Base-by-base conservation (phyloP, 2,113 vertebrate species). In the Cavia aperea region DNA sequence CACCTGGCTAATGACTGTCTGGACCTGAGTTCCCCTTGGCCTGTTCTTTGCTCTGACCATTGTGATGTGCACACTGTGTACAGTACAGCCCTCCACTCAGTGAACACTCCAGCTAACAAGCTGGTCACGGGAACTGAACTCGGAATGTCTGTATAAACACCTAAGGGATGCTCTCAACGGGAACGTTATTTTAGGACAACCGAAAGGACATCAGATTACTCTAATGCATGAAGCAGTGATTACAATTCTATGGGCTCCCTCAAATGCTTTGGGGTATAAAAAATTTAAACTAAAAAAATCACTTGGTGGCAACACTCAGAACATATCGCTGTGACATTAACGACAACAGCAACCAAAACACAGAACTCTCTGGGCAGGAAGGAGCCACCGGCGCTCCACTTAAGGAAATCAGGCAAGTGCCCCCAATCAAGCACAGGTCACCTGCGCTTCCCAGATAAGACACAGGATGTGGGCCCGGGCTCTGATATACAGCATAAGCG, bases 371-470 rank as follows among this genome's bases (percentile, higher is more conserved):
- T 36, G 79, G 43, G 51, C 26, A 24, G 70, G 85, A 78, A n/a
- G 19, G 29, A 72, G 46, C 23, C 46, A 39, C 21, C 0, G 6
- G 7, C 1, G 43, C 6, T 72, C 36, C 14, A 7, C 70, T 79
- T 46, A 65, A 4, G 73, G 13, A 49, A 82, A 26, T 66, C 7
- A 19, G 46, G 36, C 4, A 4, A 18, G 33, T 26, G 31, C 33
- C 9, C 2, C 1, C 1, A 10, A 68, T 18, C 11, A 19, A 16
- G 29, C 4, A 10, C 73, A 65, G 58, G 81, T 1, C 1, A 29
- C 21, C 54, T 54, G 14, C 0, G 23, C 21, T 60, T 51, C 14
- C 39, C 4, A 78, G 31, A 5, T 4, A 3, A 0, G 3, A 65
- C 18, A 4, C 1, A 1, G 24, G 56, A 13, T 6, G 2, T 1